Base-by-base conservation (phyloP, 2,888 invertebrate genomes). In the Lochmaea crataegi region DNA sequence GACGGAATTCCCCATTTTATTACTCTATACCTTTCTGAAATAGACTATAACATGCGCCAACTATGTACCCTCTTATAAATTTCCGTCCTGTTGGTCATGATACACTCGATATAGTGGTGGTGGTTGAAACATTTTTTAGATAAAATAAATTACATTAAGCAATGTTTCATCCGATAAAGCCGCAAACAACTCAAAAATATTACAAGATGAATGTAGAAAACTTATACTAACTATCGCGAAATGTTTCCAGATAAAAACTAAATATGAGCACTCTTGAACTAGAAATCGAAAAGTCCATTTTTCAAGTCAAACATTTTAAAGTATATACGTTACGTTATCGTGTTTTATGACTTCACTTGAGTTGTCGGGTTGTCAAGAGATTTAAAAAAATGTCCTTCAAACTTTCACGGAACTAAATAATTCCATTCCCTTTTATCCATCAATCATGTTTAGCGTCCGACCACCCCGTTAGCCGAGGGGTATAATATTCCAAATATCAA, bases 391-490 rank as follows among this genome's bases (percentile, higher is more conserved):
- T 32, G 58, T 58, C 32, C 58, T 26, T 58, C 32, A 58, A 58
- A 26, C 7, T 58, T 58, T 58, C n/a, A 32, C 32, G 58, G 58
- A 58, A 58, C 58, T 32, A 58, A 58, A 58, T 32, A 58, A 58
- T 58, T 63, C 61, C 61, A 42, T 41, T 41, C 61, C 11, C 41
- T 41, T 61, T 61, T 42, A 32, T 18, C 61, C 61, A 63, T 63
- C 41, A 68, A 68, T 68, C 68, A 60, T 22, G 32, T 45, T 45
- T 22, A n/a, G 45, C 32, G 68, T 38, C 9, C 32, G 32, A 68
- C 68, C 68, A 68, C 68, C 68, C 68, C 26, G 68, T 68, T 57
- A 32, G 58, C 58, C 58, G 26, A 68, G 48, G 68, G 61, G 61
- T 42, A 63, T 42, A 63, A 68, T 51, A 57, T 66, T 66, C 56